These are phyloP conservation scores for Latheticus oryzae DNA, from an alignment of 2,888 invertebrate species.

Conservation along the genomic window DNA sequence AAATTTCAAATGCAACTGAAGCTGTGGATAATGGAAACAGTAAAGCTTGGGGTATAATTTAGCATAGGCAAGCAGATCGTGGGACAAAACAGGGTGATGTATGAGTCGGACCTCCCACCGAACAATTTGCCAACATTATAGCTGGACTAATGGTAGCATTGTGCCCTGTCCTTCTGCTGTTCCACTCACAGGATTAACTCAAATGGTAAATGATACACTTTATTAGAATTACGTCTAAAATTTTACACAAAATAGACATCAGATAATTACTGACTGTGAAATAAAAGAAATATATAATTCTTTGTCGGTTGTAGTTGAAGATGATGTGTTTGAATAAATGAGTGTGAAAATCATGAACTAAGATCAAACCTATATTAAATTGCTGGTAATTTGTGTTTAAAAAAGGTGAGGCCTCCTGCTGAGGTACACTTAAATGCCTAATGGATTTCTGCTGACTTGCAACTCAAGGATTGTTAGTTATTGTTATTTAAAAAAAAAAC, in stretches of 20 bases:
- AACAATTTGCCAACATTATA: slow-evolving; percentile 67
- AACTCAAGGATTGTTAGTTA: slow-evolving; percentile 47
- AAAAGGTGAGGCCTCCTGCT: slow-evolving; percentile 38
- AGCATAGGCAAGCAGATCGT: slow-evolving; percentile 59
- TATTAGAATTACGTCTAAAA: slow-evolving; percentile 12
- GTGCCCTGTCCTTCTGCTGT: slow-evolving; percentile 52
- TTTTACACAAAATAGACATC: background rate
- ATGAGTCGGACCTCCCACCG: slow-evolving; percentile 64
- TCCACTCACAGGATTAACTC: slow-evolving; percentile 34
- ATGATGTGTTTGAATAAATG: too few relatives aligned
- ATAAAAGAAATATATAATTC: too few relatives aligned
- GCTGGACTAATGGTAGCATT: slow-evolving; percentile 65
- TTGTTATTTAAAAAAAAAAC: slow-evolving; percentile 44
- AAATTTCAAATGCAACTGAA: too few relatives aligned
- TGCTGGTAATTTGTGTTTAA: slow-evolving; percentile 30
- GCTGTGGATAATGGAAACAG: slow-evolving; percentile 42
- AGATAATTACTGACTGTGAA: too few relatives aligned
- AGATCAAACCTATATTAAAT: slow-evolving; percentile 34
- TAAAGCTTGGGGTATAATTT: slow-evolving; percentile 49
- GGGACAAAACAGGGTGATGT: slow-evolving; percentile 64
- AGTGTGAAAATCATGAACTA: too few relatives aligned
- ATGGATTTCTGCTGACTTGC: slow-evolving; percentile 46
- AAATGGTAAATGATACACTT: slow-evolving; percentile 30
- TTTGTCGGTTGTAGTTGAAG: too few relatives aligned
- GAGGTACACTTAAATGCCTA: slow-evolving; percentile 40